Conservation (phyloP, 2,113 vertebrate genomes). For the pig (Sus scrofa) region T2T-Sscrofa CM000823.6:37884501-37885000, state of each 20-base stretch:
- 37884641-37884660: background rate
- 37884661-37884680: background rate
- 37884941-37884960: background rate
- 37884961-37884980: background rate
- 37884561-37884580: background rate
- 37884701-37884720: background rate
- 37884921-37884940: background rate
- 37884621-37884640: background rate
- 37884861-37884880: background rate
- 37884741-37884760: background rate
- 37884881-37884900: background rate
- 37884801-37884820: background rate
- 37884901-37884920: background rate
- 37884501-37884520: background rate
- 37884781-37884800: background rate
- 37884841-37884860: background rate
- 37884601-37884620: background rate
- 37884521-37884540: background rate
- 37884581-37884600: background rate
- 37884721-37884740: background rate
- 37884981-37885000: background rate
- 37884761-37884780: background rate
- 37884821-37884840: background rate
- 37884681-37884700: background rate
- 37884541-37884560: background rate